phyloP scores from a whole-genome alignment of 2,888 invertebrate genomes.

The Apantesis nais region DNA sequence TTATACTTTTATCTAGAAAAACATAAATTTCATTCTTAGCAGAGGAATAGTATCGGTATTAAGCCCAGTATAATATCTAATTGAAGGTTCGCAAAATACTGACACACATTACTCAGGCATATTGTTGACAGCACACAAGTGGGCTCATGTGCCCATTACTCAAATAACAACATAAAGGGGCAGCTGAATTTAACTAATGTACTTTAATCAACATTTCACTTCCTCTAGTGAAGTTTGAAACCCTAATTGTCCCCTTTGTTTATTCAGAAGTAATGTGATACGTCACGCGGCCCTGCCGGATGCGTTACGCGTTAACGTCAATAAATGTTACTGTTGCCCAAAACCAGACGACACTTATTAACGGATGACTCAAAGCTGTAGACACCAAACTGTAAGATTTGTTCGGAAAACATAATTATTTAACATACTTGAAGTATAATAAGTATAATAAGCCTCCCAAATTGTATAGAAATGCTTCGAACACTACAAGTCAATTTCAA shows the following conservation, averaged over 20 bases:
- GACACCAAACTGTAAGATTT: conserved; percentile 1
- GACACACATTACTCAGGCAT: conserved; percentile 21
- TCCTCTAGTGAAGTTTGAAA: conserved; percentile 64
- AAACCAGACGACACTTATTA: conserved; percentile 70
- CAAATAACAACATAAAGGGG: conserved; percentile 39
- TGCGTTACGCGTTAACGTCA: conserved; percentile 80
- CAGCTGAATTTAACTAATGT: conserved; percentile 44
- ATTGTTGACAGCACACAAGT: conserved; percentile 16
- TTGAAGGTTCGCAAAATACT: conserved; percentile 1
- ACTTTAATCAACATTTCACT: conserved; percentile 60
- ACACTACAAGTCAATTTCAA: neutral
- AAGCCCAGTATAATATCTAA: neutral
- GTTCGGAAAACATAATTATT: neutral
- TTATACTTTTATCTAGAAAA: neutral
- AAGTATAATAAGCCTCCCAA: no score
- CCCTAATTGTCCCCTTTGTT: conserved; percentile 81
- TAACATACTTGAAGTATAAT: no score
- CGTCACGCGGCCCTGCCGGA: conserved; percentile 76
- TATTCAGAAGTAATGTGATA: conserved; percentile 78
- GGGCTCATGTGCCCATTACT: conserved; percentile 26
- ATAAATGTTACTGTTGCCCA: conserved; percentile 77
- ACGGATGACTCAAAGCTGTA: conserved; percentile 68
- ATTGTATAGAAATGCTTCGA: neutral
- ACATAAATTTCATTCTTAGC: neutral
- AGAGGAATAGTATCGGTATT: neutral